Conservation (phyloP, 2,888 invertebrate species). For the Dorcus parallelipipedus region DNA sequence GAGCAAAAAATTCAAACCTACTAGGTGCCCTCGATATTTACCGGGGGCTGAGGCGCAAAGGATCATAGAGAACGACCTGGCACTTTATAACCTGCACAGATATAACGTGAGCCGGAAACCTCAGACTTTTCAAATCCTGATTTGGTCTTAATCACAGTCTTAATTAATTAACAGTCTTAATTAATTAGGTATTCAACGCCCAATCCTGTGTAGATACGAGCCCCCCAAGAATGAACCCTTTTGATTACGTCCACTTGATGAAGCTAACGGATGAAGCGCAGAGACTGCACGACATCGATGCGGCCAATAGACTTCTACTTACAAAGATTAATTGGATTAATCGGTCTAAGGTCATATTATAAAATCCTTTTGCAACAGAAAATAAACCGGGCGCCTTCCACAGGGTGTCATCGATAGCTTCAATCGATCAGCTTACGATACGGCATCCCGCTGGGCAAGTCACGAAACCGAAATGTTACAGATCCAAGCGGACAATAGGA, state of each 20-base stretch:
- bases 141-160: too few relatives aligned
- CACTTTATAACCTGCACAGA: constrained; percentile 33
- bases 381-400: neutral
- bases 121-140: neutral
- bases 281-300: constrained; percentile 50
- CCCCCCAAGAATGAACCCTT: constrained; percentile 55
- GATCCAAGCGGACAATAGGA: constrained; percentile 34
- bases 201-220: constrained; percentile 49
- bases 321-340: constrained; percentile 59
- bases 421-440: constrained; percentile 36
- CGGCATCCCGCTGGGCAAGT: constrained; percentile 33
- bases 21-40: constrained; percentile 34
- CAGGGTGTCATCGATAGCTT: constrained; percentile 37
- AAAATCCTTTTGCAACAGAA: neutral
- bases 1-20: constrained; percentile 30
- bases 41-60: constrained; percentile 31
- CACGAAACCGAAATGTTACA: constrained; percentile 30
- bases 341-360: constrained; percentile 53
- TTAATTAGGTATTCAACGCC: constrained; percentile 32
- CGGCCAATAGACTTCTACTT: constrained; percentile 57
- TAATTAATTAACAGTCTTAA: too few relatives aligned
- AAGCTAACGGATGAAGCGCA: constrained; percentile 40
- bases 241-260: constrained; percentile 52
- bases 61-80: constrained; percentile 28
- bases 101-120: constrained; percentile 27